Evolutionary conservation across 2,888 invertebrate genomes (phyloP), one percentile per base, ranked within the genome.

Genomic region (Linnaemya tessellans): DNA sequence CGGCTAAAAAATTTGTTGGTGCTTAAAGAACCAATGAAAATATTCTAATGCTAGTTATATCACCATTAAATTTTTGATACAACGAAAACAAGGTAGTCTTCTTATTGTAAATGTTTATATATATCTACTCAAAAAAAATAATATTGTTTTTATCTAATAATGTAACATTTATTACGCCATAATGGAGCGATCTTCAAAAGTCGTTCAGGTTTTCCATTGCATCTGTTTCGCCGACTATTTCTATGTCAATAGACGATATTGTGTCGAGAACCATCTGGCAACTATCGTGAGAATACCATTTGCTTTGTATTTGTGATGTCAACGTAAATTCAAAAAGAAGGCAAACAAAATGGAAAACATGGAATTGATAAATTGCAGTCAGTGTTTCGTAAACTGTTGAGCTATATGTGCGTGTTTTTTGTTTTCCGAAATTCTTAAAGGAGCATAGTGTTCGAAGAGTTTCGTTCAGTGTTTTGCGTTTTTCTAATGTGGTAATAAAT

Each of bases 321-420:
- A 68, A 51, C 15, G 20, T 35, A 51, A 35, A 67, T 62, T 71
- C 58, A 78, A 62, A 22, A 60, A 41, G 38, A 80, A 74, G 4
- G 15, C 1, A 54, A 70, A 64, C 20, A 73, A 85, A 81, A 67
- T 67, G 80, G 78, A 86, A 85, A 84, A 86, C 86, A 68, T 87
- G 87, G 87, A 86, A 87, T 86, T 60, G 86, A 80, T 68, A 79
- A 78, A 80, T 74, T 86, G 84, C 86, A 84, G 81, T 87, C 86
- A 88, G 88, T 88, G 86, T 87, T 87, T 87, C 81, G 80, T 86
- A 77, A 87, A 88, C 88, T 88, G 84, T 86, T 86, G 86, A 81
- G 71, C 65, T 22, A 46, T 56, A 49, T 82, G 71, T 80, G 71
- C 84, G 80, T 78, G 84, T 80, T 84, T 77, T 2, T 65, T 77